phyloP scores from a whole-genome alignment of 2,113 vertebrate species.

The Psilopsiagon aymara region DNA sequence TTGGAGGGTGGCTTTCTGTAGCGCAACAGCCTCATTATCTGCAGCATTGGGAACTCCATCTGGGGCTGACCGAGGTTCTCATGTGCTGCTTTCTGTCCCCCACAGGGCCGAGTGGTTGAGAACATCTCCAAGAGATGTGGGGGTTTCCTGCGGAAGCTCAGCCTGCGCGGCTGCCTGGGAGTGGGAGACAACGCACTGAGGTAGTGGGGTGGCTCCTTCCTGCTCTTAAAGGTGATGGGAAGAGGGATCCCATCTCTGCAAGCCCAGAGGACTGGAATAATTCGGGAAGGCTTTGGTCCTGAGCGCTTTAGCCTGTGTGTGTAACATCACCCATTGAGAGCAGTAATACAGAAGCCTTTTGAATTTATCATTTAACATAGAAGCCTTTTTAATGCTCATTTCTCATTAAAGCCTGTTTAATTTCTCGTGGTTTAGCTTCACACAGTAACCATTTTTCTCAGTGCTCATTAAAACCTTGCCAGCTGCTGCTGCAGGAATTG shows the following conservation, averaged over 20 bases:
- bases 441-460: not conserved
- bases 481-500: not conserved
- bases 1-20: rapidly evolving
- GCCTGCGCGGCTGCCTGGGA: constrained; percentile 91
- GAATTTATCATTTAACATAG: not conserved
- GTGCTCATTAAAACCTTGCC: not conserved
- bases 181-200: constrained; percentile 97
- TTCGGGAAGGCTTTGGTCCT: rapidly evolving
- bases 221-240: not conserved
- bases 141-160: constrained; percentile 94
- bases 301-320: not conserved
- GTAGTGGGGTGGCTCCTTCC: constrained; percentile 60
- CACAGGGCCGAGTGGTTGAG: constrained; percentile 94
- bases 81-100: not conserved
- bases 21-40: not conserved
- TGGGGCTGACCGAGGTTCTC: rapidly evolving
- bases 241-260: rapidly evolving
- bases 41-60: rapidly evolving
- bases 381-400: not conserved
- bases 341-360: not conserved
- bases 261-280: not conserved
- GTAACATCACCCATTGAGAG: not conserved
- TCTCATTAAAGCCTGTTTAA: not conserved
- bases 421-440: not conserved
- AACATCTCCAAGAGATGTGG: constrained; percentile 99